These are phyloP conservation scores for Thamnophis elegans DNA, from an alignment of 2,797 vertebrate genomes.

Conservation along the genomic window DNA sequence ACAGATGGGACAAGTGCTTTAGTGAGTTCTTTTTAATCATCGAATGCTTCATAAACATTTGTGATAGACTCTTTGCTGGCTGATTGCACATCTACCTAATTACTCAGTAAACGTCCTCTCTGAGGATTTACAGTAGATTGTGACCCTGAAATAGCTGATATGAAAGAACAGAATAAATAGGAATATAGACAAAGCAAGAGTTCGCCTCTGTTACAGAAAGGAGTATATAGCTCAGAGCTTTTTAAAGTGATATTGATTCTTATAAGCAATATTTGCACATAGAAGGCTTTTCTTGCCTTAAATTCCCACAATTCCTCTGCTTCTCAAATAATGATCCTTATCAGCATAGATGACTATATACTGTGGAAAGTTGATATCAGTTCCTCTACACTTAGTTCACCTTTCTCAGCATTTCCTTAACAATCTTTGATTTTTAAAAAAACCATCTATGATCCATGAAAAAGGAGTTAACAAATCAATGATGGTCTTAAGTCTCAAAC, in stretches of 20 bases:
- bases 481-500: neutral
- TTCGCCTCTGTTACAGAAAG: neutral
- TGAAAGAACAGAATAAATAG: neutral
- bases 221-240: neutral
- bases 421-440: neutral
- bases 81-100: neutral
- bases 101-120: neutral
- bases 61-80: neutral
- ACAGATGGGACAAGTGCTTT: slow-evolving; percentile 13
- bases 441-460: neutral
- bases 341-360: neutral
- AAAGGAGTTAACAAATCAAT: neutral
- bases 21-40: slow-evolving; percentile 14
- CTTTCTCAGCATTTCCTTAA: neutral
- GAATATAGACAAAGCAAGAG: neutral
- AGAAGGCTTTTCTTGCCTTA: neutral
- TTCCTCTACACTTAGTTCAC: neutral
- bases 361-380: neutral
- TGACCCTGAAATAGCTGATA: neutral
- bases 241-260: neutral
- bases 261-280: neutral
- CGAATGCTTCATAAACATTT: neutral
- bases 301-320: neutral
- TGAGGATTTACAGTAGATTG: neutral
- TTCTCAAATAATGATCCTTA: neutral